phyloP scores from a whole-genome alignment of 2,113 vertebrate genomes.

The Hydropotes inermis region DNA sequence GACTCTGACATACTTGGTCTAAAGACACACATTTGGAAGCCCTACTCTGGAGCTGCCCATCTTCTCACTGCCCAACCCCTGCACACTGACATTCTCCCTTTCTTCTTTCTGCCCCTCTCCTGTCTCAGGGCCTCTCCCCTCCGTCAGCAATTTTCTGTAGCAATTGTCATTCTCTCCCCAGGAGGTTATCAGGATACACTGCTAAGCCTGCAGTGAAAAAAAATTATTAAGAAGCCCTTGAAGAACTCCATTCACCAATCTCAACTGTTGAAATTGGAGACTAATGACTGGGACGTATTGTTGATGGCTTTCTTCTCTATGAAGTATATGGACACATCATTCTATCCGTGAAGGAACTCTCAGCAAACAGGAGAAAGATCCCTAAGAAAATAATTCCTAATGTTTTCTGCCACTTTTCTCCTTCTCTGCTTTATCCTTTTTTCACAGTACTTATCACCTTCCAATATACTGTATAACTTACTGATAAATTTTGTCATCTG shows the following conservation, averaged over 20 bases:
- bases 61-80: not conserved
- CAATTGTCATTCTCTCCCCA: not conserved
- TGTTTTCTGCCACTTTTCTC: not conserved
- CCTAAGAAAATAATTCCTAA: not conserved
- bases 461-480: not conserved
- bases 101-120: not conserved
- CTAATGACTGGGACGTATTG: not conserved
- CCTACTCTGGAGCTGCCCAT: not conserved
- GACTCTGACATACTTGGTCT: not conserved
- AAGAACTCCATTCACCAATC: not conserved
- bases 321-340: not conserved
- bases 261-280: not conserved
- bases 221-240: not conserved
- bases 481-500: not conserved
- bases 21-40: not conserved
- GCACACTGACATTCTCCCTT: not conserved
- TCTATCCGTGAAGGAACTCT: not conserved
- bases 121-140: not conserved
- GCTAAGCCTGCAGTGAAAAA: not conserved
- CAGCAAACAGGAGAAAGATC: not conserved
- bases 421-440: not conserved
- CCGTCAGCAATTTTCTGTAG: not conserved
- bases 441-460: not conserved
- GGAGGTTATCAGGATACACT: not conserved
- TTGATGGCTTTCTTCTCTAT: not conserved